phyloP scores from a whole-genome alignment of 2,797 vertebrate genomes.

The Amblyraja radiata region DNA sequence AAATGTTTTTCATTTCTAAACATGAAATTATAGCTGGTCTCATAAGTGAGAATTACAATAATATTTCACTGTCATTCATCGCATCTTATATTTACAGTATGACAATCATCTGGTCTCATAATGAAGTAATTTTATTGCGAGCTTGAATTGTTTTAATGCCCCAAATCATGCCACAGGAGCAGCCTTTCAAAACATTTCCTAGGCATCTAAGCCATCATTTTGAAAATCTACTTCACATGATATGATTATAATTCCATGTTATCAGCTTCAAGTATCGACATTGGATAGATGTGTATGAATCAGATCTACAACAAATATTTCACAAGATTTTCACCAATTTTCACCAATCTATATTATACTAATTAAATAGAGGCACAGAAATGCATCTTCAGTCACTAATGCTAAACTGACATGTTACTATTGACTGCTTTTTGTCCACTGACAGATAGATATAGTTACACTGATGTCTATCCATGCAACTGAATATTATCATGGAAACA shows the following conservation, averaged over 20 bases:
- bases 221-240: background rate
- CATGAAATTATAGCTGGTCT: background rate
- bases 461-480: too few relatives aligned
- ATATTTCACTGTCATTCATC: conserved; percentile 26
- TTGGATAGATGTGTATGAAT: background rate
- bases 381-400: too few relatives aligned
- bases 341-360: background rate
- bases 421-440: too few relatives aligned
- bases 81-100: background rate
- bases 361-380: too few relatives aligned
- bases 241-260: background rate
- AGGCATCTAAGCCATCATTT: background rate
- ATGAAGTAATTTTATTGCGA: conserved; percentile 20
- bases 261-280: background rate
- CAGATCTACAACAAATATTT: background rate
- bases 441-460: too few relatives aligned
- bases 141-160: background rate
- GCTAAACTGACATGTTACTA: too few relatives aligned
- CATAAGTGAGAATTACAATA: conserved; percentile 15
- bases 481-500: too few relatives aligned
- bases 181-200: background rate
- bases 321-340: background rate
- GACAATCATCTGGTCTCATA: conserved; percentile 8
- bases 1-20: background rate
- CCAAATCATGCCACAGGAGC: background rate